These are phyloP conservation scores for Megaustenia siamemsis DNA, from an alignment of 2,888 invertebrate species.

Conservation along the genomic window DNA sequence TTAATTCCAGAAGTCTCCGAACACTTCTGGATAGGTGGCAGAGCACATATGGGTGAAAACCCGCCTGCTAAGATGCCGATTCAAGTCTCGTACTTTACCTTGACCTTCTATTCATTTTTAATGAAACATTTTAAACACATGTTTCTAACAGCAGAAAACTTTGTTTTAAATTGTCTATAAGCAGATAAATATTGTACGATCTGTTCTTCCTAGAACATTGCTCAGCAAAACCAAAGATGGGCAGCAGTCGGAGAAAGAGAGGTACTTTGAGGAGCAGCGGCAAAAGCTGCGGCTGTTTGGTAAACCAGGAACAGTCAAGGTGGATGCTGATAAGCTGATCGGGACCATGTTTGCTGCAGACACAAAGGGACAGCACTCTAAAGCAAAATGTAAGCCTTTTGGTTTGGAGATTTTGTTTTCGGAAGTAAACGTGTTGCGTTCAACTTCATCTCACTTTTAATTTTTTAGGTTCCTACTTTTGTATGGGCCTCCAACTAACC, in stretches of 20 bases:
- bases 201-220: conserved; percentile 36
- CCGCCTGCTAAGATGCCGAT: no score
- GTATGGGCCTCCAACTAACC: not conserved
- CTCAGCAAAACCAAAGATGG: conserved; percentile 47
- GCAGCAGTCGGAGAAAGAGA: conserved; percentile 60
- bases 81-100: no score
- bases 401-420: not conserved
- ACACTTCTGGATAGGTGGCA: no score
- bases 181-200: not conserved
- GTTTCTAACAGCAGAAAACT: no score
- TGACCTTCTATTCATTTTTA: no score
- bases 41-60: no score
- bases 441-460: not conserved
- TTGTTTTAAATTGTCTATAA: no score
- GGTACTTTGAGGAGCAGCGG: conserved; percentile 69
- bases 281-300: conserved; percentile 66
- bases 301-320: conserved; percentile 60
- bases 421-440: not conserved
- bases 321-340: conserved; percentile 73
- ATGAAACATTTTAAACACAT: no score
- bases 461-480: not conserved
- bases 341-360: conserved; percentile 73
- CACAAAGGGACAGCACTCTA: conserved; percentile 62
- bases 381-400: conserved; percentile 42
- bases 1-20: no score